phyloP scores from a whole-genome alignment of 2,113 vertebrate species.

The Narcine bancroftii region DNA sequence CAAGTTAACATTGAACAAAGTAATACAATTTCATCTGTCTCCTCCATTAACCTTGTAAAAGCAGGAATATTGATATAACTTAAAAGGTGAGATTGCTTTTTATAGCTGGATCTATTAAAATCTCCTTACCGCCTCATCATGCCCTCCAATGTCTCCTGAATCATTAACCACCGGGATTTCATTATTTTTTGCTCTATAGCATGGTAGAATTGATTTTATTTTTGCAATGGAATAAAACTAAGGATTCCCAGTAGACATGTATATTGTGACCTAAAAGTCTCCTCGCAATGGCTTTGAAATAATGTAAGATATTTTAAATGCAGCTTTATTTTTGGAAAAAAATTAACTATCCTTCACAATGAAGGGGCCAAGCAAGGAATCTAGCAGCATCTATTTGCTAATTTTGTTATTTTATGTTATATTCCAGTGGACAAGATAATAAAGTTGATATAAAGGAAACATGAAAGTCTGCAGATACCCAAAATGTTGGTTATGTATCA shows the following conservation, averaged over 20 bases:
- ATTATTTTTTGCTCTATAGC: neutral
- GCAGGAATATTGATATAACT: neutral
- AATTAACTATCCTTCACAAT: constrained; percentile 9
- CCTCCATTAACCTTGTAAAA: constrained; percentile 30
- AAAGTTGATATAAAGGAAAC: neutral
- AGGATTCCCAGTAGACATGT: neutral
- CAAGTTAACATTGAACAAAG: constrained; percentile 4
- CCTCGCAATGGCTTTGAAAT: neutral
- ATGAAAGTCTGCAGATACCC: too few species aligned
- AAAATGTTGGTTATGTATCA: too few species aligned
- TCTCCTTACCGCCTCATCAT: neutral
- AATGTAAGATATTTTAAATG: neutral
- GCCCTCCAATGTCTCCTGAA: neutral
- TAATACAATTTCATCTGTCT: constrained; percentile 25
- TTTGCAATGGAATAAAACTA: neutral
- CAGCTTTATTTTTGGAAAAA: constrained; percentile 9
- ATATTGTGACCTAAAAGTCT: neutral
- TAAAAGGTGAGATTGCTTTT: neutral
- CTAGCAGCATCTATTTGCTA: neutral
- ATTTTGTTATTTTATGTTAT: neutral
- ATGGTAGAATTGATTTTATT: neutral
- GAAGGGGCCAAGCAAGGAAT: neutral
- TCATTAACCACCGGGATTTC: neutral
- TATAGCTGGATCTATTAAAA: constrained; percentile 18
- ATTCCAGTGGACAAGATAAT: neutral